Evolutionary conservation across 2,797 vertebrate species (phyloP), one percentile per base, ranked within the genome.

Genomic region (Pygocentrus nattereri): DNA sequence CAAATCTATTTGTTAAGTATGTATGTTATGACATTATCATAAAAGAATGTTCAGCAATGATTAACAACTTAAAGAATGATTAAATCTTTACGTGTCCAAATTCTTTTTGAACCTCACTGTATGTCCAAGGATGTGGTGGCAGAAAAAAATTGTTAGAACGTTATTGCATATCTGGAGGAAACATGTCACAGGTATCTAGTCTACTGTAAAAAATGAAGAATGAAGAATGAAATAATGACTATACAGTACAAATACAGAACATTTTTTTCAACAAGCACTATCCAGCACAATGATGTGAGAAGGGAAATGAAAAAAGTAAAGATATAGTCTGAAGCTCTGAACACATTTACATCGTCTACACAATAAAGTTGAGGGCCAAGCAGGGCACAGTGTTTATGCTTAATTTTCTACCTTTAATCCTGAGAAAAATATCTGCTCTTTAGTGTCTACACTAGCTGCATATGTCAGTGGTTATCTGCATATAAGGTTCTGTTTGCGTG

Each of bases 91-190:
- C 44, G 10, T 44, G 41, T 44, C 41, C 10, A 44, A 44, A 44
- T 44, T 44, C 41, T 44, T 44, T 44, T 44, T 44, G 38, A 8
- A 38, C 38, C 2, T 8, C 38, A 38, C 38, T 38, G 38, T 30
- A 78, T 65, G 27, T 64, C 30, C 56, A 72, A 27, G 50, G 64
- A 82, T 44, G 34, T 52, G 62, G 19, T 68, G 67, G 23, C 78
- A 77, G 72, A 44, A 44, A 59, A 74, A 49, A 76, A 78, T 58
- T 76, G 30, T 84, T 38, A 69, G 74, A 52, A 83, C 27, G 19
- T 82, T 88, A 88, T 85, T 88, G 87, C 87, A 79, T 85, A 79
- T 82, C 44, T 65, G 69, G 41, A 71, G 15, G 47, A 65, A 52
- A 74, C 5, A 47, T 62, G 50, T 75, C 69, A 69, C 34, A 3